phyloP scores from a whole-genome alignment of 2,888 invertebrate genomes.

The Steinernema hermaphroditum region DNA sequence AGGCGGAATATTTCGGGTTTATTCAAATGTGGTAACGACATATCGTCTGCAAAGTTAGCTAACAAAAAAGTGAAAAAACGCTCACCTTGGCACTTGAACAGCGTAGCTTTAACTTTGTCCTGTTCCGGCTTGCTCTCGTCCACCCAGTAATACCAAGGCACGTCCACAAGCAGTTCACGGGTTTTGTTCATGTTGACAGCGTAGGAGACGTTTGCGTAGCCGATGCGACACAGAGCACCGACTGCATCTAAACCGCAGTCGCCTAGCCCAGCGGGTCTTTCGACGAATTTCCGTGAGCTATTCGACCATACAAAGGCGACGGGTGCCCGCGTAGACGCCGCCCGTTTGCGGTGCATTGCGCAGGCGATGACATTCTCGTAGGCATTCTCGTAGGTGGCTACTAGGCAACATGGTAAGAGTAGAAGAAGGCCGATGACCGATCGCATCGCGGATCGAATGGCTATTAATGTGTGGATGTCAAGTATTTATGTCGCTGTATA shows the following conservation, averaged over 20 bases:
- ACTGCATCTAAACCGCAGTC: not conserved
- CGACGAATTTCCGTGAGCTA: not conserved
- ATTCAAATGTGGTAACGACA: too few relatives aligned
- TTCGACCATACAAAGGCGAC: not conserved
- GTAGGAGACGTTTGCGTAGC: not conserved
- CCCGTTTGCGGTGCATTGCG: not conserved
- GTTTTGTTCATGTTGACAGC: not conserved
- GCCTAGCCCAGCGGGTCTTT: not conserved
- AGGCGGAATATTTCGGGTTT: too few relatives aligned
- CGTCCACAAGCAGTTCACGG: not conserved
- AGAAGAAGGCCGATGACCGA: not conserved
- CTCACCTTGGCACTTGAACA: not conserved
- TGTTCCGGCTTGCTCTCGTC: not conserved
- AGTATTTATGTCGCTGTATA: not conserved
- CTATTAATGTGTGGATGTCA: not conserved
- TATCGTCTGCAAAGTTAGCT: too few relatives aligned
- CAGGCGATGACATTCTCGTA: not conserved
- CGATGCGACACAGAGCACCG: not conserved
- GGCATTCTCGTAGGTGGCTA: not conserved
- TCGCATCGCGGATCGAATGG: not conserved
- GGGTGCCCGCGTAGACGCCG: not conserved
- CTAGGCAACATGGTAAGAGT: too few relatives aligned
- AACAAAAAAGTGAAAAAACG: too few relatives aligned
- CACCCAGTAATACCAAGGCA: not conserved
- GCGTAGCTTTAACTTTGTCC: not conserved